A percentile compares a stretch with the other conserved stretches of the same genome.
phyloP scores from a whole-genome alignment of 2,888 invertebrate species.

The Pemphredon lugubris region DNA sequence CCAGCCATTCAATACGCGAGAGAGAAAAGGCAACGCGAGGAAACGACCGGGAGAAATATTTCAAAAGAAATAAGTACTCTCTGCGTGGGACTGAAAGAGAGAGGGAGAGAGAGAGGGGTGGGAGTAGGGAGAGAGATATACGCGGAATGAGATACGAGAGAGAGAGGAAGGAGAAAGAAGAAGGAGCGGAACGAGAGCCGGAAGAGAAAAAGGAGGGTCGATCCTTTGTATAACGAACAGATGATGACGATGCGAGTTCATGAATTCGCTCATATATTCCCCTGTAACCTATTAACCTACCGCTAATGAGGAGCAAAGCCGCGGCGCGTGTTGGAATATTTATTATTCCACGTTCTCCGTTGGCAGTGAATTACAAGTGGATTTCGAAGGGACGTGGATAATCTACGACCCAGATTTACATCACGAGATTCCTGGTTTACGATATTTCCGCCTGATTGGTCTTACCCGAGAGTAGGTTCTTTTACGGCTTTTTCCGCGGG shows the following conservation, averaged over 20 bases:
- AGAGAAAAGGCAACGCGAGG: background rate
- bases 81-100: background rate
- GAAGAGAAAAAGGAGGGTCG: no score
- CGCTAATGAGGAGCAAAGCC: slow-evolving; percentile 29
- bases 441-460: no score
- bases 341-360: slow-evolving; percentile 13
- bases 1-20: background rate
- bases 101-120: slow-evolving; percentile 1
- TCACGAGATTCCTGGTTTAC: no score
- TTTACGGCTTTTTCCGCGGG: no score
- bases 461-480: no score
- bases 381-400: background rate
- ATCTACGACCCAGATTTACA: no score
- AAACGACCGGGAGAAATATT: slow-evolving; percentile 1
- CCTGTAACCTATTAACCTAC: slow-evolving; percentile 36
- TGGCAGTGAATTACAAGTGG: background rate
- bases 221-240: slow-evolving; percentile 18
- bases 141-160: no score
- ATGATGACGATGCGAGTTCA: slow-evolving; percentile 17
- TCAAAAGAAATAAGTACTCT: slow-evolving; percentile 15
- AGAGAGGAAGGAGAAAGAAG: no score
- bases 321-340: slow-evolving; percentile 27
- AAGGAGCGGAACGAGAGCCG: no score
- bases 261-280: slow-evolving; percentile 28
- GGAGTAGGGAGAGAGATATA: no score